Evolutionary conservation across 1,140 invertebrate genomes (phyloP), one percentile per base, ranked within the genome.

Genomic region (Halesus radiatus): DNA sequence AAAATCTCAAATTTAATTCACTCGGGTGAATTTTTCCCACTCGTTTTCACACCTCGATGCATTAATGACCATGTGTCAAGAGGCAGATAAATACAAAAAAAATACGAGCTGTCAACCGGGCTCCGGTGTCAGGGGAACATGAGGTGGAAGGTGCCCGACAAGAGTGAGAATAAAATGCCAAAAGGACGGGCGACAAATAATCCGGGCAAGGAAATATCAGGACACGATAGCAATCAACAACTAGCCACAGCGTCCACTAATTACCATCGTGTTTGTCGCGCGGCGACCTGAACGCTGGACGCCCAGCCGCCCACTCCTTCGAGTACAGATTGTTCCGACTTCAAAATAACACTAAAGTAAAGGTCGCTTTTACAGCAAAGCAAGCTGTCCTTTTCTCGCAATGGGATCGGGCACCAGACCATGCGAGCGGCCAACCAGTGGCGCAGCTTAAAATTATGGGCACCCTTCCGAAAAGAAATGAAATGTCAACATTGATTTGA

Each of bases 211-310:
- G 78, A 62, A 23, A 18, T 54, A 53, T 54, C 76, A 54, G 70
- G 56, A n/a, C 23, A 50, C 29, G 82, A 83, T 83, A 81, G 80
- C 80, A 80, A 83, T 83, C 82, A 78, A 81, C 82, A 79, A 81
- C 82, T 83, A 83, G 72, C 80, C 68, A 83, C 81, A 83, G 80
- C 80, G 77, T 81, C 80, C 82, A 81, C 82, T 83, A 83, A 83
- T 83, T 83, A 83, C 82, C 54, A 56, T 16, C 82, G 74, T 83
- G 82, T 72, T 64, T 58, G 74, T 60, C 68, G 75, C 64, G 75
- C 64, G 75, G 29, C 66, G 68, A 66, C 66, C 77, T 20, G 52
- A 8, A 56, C 62, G 62, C 76, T 29, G 7, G 32, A 6, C 32
- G 32, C 5, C 32, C 32, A 32, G 5, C 7, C 32, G 37, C 37